Conservation (phyloP, 2,113 vertebrate species). For the Rallus limicola region DNA sequence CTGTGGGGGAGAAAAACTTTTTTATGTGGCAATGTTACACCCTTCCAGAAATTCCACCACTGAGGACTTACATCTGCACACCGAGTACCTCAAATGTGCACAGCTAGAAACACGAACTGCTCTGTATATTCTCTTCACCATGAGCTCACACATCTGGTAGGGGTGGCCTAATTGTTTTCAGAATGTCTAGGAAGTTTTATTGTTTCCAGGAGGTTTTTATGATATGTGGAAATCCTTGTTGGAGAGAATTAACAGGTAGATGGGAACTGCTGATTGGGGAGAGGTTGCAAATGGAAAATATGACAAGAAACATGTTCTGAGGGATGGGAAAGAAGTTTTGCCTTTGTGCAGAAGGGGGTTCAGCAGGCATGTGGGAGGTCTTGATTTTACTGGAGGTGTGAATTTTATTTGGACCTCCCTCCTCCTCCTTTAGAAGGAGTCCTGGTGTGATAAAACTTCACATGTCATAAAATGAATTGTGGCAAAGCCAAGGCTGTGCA, state of each 20-base stretch:
- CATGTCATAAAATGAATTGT: background rate
- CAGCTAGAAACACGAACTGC: background rate
- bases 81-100: background rate
- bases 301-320: accelerated
- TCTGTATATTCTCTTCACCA: background rate
- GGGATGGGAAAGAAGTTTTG: background rate
- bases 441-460: background rate
- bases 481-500: background rate
- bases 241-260: background rate
- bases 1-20: background rate
- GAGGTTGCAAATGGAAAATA: background rate
- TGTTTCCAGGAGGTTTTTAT: background rate
- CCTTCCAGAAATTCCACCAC: background rate
- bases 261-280: background rate
- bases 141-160: background rate
- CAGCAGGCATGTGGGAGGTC: background rate
- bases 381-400: background rate
- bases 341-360: background rate
- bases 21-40: background rate
- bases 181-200: background rate
- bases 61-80: background rate
- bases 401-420: background rate
- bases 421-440: background rate
- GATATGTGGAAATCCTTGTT: background rate
- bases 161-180: background rate